Conservation (phyloP, 2,113 vertebrate species). For the Antechinus stuartii region DNA sequence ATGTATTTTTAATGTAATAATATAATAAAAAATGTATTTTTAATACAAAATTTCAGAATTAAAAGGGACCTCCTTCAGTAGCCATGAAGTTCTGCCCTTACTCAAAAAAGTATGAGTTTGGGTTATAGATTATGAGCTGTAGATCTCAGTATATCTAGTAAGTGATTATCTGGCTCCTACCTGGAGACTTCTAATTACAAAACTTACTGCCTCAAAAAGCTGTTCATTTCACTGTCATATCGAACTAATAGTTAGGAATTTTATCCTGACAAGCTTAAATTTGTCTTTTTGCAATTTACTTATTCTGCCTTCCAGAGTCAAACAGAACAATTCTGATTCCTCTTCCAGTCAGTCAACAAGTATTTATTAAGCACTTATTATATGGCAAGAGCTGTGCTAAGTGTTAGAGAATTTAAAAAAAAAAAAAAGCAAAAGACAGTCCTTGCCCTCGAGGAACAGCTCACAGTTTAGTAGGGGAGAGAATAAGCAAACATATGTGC, state of each 20-base stretch:
- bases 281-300: not conserved
- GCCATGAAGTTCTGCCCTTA: not conserved
- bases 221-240: not conserved
- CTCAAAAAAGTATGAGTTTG: not conserved
- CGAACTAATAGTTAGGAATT: not conserved
- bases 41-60: not conserved
- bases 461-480: not conserved
- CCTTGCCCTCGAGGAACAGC: not conserved
- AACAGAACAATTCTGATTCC: not conserved
- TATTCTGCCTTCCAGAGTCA: not conserved
- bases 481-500: not conserved
- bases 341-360: not conserved
- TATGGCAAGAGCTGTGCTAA: not conserved
- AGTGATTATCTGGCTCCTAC: not conserved
- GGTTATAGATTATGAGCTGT: too few species aligned
- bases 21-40: not conserved
- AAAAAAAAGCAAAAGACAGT: not conserved
- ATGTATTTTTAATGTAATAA: too few species aligned
- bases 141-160: not conserved
- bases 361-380: not conserved
- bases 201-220: not conserved
- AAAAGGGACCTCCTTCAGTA: not conserved
- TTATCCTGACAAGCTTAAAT: not conserved
- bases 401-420: not conserved
- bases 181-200: not conserved